phyloP scores from a whole-genome alignment of 2,888 invertebrate species.

The Didymodactylos carnosus region DNA sequence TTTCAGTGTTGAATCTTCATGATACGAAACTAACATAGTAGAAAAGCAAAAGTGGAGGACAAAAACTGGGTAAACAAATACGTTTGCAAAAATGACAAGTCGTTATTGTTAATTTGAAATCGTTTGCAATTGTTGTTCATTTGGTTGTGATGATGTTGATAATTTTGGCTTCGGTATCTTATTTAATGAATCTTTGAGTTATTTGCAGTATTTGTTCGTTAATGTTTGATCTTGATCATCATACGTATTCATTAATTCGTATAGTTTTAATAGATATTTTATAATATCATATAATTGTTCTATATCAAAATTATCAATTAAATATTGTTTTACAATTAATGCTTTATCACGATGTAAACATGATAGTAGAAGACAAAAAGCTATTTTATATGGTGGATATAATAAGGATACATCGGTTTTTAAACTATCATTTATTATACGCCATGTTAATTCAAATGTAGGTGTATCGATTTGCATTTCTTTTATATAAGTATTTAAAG shows the following conservation, averaged over 20 bases:
- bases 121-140: not conserved
- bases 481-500: constrained; percentile 67
- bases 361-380: constrained; percentile 20
- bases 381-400: constrained; percentile 86
- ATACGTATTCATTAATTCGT: not conserved
- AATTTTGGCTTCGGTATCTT: constrained; percentile 3
- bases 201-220: constrained; percentile 1
- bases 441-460: constrained; percentile 53
- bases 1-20: no score
- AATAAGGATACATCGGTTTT: constrained; percentile 83
- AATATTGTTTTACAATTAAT: not conserved
- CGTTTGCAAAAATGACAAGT: no score
- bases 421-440: constrained; percentile 86
- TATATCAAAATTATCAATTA: not conserved
- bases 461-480: constrained; percentile 47
- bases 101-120: no score
- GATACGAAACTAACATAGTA: no score
- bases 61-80: no score
- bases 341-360: not conserved
- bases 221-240: not conserved
- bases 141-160: not conserved
- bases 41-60: no score
- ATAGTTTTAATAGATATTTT: not conserved
- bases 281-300: not conserved
- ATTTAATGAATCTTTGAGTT: constrained; percentile 6